These are phyloP conservation scores for Lagorchestes hirsutus DNA, from an alignment of 2,797 vertebrate species.

Conservation along the genomic window DNA sequence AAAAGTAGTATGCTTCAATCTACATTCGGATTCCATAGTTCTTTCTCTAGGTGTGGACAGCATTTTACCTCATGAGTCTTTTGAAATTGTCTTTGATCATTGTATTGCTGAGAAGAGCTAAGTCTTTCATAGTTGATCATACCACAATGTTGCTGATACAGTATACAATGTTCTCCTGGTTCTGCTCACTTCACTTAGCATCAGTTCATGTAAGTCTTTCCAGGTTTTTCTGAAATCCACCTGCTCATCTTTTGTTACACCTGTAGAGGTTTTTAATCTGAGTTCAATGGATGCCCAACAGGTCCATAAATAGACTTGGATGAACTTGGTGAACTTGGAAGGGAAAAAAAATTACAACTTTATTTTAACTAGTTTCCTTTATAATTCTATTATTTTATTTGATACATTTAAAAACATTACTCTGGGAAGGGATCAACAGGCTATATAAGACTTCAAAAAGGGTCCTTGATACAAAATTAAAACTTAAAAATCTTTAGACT, in stretches of 20 bases:
- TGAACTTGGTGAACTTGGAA: neutral
- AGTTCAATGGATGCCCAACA: neutral
- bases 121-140: neutral
- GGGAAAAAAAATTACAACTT: neutral
- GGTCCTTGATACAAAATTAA: no score
- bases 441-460: no score
- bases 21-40: neutral
- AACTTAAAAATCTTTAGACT: no score
- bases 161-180: no score
- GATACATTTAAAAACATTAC: neutral
- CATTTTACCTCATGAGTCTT: neutral
- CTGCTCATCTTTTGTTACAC: no score
- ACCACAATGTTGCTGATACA: neutral
- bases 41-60: neutral
- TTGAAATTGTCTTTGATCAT: neutral
- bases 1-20: neutral
- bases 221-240: no score
- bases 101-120: neutral
- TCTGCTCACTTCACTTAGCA: no score
- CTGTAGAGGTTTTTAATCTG: neutral
- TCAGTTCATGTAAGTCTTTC: no score
- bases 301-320: neutral
- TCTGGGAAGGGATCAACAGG: no score
- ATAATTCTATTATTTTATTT: neutral
- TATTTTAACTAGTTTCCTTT: neutral